Base-by-base conservation (phyloP, 2,797 vertebrate genomes). In the Sciurus carolinensis region DNA sequence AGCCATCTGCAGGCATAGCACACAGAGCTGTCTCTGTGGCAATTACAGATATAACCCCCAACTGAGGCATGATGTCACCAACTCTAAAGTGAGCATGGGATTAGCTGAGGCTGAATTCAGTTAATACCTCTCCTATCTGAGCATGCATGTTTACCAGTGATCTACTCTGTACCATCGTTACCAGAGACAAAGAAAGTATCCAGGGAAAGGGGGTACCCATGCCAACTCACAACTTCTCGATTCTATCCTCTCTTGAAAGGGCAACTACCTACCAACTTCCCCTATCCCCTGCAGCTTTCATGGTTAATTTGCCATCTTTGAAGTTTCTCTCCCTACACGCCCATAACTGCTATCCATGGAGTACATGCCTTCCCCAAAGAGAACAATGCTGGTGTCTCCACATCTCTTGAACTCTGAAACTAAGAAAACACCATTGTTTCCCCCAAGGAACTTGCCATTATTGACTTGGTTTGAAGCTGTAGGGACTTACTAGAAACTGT, bases 1-100 rank as follows among this genome's bases (percentile, higher is more conserved):
- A 97, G 92, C 88, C 94, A 96, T 96, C 93, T 97, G 95, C 84
- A 97, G 85, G 79, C 75, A 42, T 28, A 96, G 73, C 15, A 39
- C 64, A 86, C 39, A 88, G 82, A 67, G 44, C 90, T 77, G 42
- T 36, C 64, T 90, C 87, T 77, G 66, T 18, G 54, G 64, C 28
- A 17, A 52, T 86, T 62, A 84, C 44, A 69, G 39, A 79, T 42
- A 6, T 75, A 90, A 79, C 69, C 69, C 75, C 72, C 76, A 85
- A 83, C 33, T 9, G 69, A 52, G 84, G 59, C 59, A 44, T 77
- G 57, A 86, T 26, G 14, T 87, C 88, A 84, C 36, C 44, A 11
- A 67, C 87, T 92, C 75, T 39, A 28, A 66, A 73, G 71, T n/a
- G 54, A 82, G 50, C 26, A 36, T 0, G 2, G n/a, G 85, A 92